Base-by-base conservation (phyloP, 2,113 vertebrate genomes). In the Coregonus clupeaformis region DNA sequence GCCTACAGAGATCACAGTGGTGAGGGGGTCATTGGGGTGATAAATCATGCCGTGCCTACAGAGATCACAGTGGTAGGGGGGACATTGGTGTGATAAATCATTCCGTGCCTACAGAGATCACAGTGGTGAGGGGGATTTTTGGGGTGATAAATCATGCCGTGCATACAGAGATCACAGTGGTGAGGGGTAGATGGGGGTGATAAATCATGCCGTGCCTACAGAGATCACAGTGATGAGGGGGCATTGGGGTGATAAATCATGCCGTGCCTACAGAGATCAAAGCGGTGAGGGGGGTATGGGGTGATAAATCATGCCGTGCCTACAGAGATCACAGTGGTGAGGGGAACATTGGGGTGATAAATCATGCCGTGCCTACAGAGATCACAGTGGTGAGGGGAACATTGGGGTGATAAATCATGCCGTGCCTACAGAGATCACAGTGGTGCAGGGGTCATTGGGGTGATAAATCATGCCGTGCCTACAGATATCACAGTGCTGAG, bases 51-150 rank as follows among this genome's bases (percentile, higher is more conserved):
- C 74, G 79, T 67, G 76, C 78, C 77, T 79, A 84, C 66, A 59
- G 81, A 85, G 82, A 82, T 86, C 79, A 79, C 64, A n/a, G 72
- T 45, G 18, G 72, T 80, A 79, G 84, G 76, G 72, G 81, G 78
- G 76, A 83, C 86, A 89, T 81, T 83, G 88, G 81, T 82, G 85
- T 81, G 79, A 90, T 90, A 86, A 90, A 89, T 91, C 88, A 88
- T 83, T 75, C 80, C 74, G 79, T 67, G 76, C 78, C 77, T 79
- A 84, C 66, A 59, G 81, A 85, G 82, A 82, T 86, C 79, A 79
- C 64, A n/a, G 72, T 45, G 18, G 72, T 80, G 80, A 84, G 76
- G 72, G 81, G 78, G 76, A 83, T n/a, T 86, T 89, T 81, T 83
- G 88, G 81, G 81, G 85, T 81, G 79, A 90, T 90, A 86, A 90